A percentile compares a stretch with the other conserved stretches of the same genome.
phyloP scores from a whole-genome alignment of 2,113 vertebrate species.

The Tachycineta bicolor region DNA sequence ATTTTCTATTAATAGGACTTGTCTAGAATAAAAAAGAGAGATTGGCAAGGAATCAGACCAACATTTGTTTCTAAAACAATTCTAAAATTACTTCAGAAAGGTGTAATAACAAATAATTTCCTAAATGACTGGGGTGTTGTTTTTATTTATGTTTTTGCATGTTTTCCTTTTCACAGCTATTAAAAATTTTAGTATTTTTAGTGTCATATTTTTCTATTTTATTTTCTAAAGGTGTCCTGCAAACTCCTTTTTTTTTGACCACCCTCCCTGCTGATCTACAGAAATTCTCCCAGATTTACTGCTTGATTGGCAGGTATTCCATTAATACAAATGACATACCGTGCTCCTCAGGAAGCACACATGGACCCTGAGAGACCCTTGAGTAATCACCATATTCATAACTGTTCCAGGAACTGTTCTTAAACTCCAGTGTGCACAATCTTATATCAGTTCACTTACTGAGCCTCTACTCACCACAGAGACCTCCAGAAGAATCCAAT shows the following conservation, averaged over 20 bases:
- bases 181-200: neutral
- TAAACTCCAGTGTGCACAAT: neutral
- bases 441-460: neutral
- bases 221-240: neutral
- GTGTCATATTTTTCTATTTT: neutral
- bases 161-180: neutral
- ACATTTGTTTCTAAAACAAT: neutral
- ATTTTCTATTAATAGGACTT: constrained; percentile 9
- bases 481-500: neutral
- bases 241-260: neutral
- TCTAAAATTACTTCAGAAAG: neutral
- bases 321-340: neutral
- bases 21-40: constrained; percentile 27
- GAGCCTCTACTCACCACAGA: neutral
- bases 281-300: neutral
- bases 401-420: neutral
- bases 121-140: neutral
- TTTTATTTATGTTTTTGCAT: neutral
- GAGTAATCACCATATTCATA: neutral
- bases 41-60: neutral
- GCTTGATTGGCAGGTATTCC: neutral
- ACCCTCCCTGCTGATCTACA: neutral
- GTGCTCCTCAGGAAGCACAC: neutral
- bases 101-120: constrained; percentile 1
- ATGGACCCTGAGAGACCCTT: neutral